These are phyloP conservation scores for Bombylius discolor DNA, from an alignment of 2,888 invertebrate genomes.

Conservation along the genomic window DNA sequence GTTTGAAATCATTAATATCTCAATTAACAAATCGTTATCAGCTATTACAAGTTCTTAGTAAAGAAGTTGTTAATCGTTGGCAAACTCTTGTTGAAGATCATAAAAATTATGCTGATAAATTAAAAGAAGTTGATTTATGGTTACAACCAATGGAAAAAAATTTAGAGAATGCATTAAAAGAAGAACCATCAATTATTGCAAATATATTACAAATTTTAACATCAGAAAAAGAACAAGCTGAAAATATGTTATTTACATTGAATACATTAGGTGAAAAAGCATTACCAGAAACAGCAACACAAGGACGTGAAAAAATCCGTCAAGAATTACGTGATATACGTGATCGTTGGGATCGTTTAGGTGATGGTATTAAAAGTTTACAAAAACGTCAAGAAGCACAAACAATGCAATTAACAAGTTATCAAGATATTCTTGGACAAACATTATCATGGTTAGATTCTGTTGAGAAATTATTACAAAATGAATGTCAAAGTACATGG, in stretches of 20 bases:
- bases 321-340: constrained; percentile 66
- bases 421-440: constrained; percentile 74
- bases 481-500: constrained; percentile 56
- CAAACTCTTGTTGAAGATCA: constrained; percentile 74
- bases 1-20: constrained; percentile 72
- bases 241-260: constrained; percentile 60
- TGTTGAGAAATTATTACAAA: constrained; percentile 63
- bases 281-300: constrained; percentile 83
- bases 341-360: constrained; percentile 78
- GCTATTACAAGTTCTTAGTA: constrained; percentile 62
- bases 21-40: constrained; percentile 85
- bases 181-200: constrained; percentile 52
- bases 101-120: constrained; percentile 59
- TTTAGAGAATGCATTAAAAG: constrained; percentile 47
- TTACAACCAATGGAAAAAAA: constrained; percentile 61
- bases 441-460: constrained; percentile 74
- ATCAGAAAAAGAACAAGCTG: constrained; percentile 73
- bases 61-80: constrained; percentile 77
- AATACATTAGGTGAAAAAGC: constrained; percentile 74
- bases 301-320: constrained; percentile 80
- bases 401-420: constrained; percentile 68
- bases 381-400: constrained; percentile 78
- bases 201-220: constrained; percentile 58
- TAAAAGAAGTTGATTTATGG: constrained; percentile 64
- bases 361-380: constrained; percentile 68